A percentile compares a stretch with the other conserved stretches of the same genome.
Conservation (phyloP, 2,797 vertebrate species). For the Diglossa cyanea region DNA sequence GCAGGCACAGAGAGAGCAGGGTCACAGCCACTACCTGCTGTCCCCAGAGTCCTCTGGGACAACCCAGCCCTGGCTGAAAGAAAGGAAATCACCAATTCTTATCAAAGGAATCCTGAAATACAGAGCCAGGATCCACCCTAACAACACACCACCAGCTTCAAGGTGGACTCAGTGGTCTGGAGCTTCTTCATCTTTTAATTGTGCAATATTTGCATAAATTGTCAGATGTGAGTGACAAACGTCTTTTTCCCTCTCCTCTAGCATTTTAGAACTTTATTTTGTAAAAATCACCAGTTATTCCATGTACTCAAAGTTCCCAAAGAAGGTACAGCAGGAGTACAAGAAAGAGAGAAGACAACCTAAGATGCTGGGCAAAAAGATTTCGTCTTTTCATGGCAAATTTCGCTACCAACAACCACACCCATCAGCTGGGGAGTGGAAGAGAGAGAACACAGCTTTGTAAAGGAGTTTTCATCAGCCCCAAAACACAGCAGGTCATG, state of each 20-base stretch:
- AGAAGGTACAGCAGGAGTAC: background rate
- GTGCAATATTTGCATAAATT: background rate
- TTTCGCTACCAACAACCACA: background rate
- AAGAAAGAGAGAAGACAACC: background rate
- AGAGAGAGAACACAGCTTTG: background rate
- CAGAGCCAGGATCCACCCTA: background rate
- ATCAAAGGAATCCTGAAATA: background rate
- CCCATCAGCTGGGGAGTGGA: background rate
- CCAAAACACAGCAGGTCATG: background rate
- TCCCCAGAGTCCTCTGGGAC: fast-evolving
- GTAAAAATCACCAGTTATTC: background rate
- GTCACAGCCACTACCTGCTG: background rate
- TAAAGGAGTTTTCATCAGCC: background rate
- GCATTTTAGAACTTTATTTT: background rate
- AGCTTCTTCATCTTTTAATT: background rate
- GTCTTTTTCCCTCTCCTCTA: background rate
- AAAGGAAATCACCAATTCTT: background rate
- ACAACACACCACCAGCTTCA: background rate
- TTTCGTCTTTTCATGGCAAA: background rate
- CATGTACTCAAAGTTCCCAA: background rate
- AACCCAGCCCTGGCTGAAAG: background rate
- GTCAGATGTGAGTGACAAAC: background rate
- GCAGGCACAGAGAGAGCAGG: fast-evolving
- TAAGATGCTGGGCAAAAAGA: background rate
- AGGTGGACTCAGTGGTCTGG: no score